Base-by-base conservation (phyloP, 2,113 vertebrate genomes). In the Syrrhaptes paradoxus region DNA sequence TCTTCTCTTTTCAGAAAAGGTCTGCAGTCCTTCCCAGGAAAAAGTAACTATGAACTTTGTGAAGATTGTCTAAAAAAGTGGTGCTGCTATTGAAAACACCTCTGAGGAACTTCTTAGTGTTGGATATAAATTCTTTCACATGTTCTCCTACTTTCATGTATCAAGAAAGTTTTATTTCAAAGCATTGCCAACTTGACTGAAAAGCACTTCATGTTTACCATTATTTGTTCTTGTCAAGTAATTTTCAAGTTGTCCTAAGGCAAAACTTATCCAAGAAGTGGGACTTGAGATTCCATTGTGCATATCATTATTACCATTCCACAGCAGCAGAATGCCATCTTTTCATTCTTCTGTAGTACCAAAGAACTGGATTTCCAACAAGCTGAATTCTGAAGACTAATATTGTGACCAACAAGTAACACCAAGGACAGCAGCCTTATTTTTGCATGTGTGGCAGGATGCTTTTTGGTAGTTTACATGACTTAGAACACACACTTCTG, bases 361-460 rank as follows among this genome's bases (percentile, higher is more conserved):
- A 49, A 97, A 89, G 83, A 89, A 72, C 81, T 85, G 41, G 62
- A 68, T 94, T 88, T 96, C 94, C 94, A 59, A 87, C 58, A 79
- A 92, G 54, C 28, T 93, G 65, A 87, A 91, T 85, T 98, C 94
- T 81, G 74, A 85, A 91, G 66, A 57, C 57, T 88, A 79, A 55
- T 96, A 82, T 82, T 97, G 87, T 95, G 46, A 88, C 28, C 87
- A 89, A 95, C 75, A 71, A 92, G 89, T 94, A 91, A 96, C 93
- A 94, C 32, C 68, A 92, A 94, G 79, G 96, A 85, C 41, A 91
- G 87, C 72, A 95, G 61, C 59, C 63, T 95, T 92, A 79, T 59
- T 91, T 95, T 90, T 85, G 87, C 59, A 76, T 34, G 63, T 94
- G 76, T 78, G 62, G 73, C 49, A 93, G 52, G 65, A 96, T 94